Conservation (phyloP, 2,113 vertebrate genomes). For the Agapornis roseicollis region DNA sequence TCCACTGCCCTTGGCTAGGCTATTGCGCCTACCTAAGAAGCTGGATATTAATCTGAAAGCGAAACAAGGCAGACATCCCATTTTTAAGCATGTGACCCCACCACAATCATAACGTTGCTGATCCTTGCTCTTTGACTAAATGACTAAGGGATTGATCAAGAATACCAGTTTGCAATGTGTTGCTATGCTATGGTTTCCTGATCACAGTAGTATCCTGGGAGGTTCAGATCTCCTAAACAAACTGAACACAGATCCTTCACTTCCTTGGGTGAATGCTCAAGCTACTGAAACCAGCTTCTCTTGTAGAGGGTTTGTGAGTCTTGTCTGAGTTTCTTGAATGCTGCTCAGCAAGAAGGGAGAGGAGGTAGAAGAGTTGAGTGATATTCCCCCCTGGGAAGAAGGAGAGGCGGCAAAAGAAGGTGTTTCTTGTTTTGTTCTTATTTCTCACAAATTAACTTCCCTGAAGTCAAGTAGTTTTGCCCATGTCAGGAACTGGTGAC, state of each 20-base stretch:
- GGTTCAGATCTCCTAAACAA: not conserved
- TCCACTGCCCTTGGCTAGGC: not conserved
- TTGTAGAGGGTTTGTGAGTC: not conserved
- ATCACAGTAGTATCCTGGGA: not conserved
- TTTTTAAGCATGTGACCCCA: not conserved
- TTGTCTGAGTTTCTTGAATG: not conserved
- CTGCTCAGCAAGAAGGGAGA: not conserved
- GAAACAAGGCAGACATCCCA: not conserved
- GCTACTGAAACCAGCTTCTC: not conserved
- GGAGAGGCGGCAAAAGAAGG: not conserved
- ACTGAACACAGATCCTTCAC: not conserved
- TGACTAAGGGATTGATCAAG: not conserved
- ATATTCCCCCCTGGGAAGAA: not conserved
- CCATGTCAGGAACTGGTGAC: not conserved
- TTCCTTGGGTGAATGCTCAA: not conserved
- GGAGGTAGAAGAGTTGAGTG: not conserved
- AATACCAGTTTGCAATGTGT: not conserved
- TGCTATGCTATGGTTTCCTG: not conserved
- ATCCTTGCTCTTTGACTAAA: not conserved
- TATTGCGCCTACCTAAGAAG: not conserved
- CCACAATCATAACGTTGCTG: not conserved
- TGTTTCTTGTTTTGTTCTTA: not conserved
- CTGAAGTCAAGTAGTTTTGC: not conserved
- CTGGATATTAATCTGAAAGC: not conserved
- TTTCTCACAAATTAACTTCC: not conserved